phyloP scores from a whole-genome alignment of 2,888 invertebrate genomes.

The Polyommatus icarus region DNA sequence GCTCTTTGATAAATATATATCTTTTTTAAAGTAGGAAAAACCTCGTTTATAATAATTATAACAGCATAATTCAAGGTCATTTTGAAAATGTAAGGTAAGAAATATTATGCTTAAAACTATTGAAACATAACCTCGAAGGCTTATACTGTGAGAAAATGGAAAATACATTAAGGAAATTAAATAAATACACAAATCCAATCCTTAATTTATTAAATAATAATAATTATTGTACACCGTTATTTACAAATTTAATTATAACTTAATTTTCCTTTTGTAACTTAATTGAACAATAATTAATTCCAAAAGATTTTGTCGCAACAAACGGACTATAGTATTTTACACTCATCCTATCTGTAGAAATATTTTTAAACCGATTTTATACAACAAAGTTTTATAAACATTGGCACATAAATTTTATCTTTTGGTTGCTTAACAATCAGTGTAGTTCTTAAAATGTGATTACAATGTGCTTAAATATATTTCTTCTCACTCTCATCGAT shows the following conservation, averaged over 20 bases:
- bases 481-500: not conserved
- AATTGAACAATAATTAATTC: not conserved
- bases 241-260: conserved; percentile 36
- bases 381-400: not conserved
- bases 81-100: not conserved
- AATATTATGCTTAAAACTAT: not conserved
- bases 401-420: not conserved
- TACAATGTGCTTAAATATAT: not conserved
- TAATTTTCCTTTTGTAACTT: not conserved
- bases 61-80: not conserved
- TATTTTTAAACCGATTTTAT: not conserved
- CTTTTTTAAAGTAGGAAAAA: not conserved
- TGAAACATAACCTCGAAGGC: not conserved
- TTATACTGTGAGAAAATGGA: not conserved
- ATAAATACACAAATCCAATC: not conserved
- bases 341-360: not conserved
- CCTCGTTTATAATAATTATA: not conserved
- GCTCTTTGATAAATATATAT: not conserved
- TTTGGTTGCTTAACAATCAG: not conserved
- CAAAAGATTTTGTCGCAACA: not conserved
- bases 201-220: conserved; percentile 32
- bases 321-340: conserved; percentile 9
- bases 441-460: not conserved
- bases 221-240: conserved; percentile 36
- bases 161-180: not conserved